These are phyloP conservation scores for Arge pagana DNA, from an alignment of 2,888 invertebrate genomes.

Conservation along the genomic window DNA sequence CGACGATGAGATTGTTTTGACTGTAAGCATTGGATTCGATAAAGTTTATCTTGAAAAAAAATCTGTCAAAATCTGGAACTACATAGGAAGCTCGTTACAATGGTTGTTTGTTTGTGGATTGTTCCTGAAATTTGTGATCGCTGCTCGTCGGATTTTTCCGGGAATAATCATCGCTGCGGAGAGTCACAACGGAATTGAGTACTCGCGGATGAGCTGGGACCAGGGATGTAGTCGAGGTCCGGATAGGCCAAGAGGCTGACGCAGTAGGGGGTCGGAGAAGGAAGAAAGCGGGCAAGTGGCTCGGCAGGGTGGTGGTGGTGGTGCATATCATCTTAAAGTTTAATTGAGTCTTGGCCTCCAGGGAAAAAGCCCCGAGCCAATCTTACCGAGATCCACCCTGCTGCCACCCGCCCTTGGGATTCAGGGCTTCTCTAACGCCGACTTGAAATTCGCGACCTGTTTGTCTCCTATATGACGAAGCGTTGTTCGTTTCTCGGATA, in stretches of 20 bases:
- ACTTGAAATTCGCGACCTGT: conserved; percentile 13
- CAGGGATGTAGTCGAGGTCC: conserved; percentile 5
- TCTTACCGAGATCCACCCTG: conserved; percentile 48
- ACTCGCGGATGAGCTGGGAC: not conserved
- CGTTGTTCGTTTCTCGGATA: too few relatives aligned
- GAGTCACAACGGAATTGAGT: not conserved
- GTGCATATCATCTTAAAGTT: conserved; percentile 71
- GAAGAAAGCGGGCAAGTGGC: conserved; percentile 59
- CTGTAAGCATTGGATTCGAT: too few relatives aligned
- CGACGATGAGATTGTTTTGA: too few relatives aligned
- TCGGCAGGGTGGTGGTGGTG: conserved; percentile 53
- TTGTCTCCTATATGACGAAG: not conserved
- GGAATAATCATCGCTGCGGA: conserved; percentile 14
- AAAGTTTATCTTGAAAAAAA: too few relatives aligned
- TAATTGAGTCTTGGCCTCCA: conserved; percentile 70
- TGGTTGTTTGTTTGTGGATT: not conserved
- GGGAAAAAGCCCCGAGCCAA: conserved; percentile 59
- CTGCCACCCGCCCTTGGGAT: conserved; percentile 30
- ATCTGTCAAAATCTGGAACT: too few relatives aligned
- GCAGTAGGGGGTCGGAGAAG: conserved; percentile 55
- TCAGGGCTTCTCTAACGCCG: conserved; percentile 24
- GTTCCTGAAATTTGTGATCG: not conserved
- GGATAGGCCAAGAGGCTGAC: conserved; percentile 23
- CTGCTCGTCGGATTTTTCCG: too few relatives aligned
- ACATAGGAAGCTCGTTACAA: too few relatives aligned